Evolutionary conservation across 2,113 vertebrate species (phyloP), one percentile per base, ranked within the genome.

Genomic region (Zosterops borbonicus): DNA sequence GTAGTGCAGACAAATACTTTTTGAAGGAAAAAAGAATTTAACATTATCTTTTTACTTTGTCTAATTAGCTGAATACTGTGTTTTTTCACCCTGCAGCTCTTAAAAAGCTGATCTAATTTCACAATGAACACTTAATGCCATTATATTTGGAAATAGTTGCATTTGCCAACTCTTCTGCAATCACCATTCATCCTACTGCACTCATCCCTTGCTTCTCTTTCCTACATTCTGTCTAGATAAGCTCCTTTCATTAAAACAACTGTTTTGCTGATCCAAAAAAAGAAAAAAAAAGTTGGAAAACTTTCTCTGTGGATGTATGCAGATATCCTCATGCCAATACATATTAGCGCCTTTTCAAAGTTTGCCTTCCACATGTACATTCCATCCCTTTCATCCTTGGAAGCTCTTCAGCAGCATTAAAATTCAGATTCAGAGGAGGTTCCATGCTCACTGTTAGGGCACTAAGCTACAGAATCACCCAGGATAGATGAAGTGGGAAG

Each of bases 31-130:
- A 87, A 87, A 90, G 90, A 90, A 88, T 93, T 96, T 96, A 96
- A 96, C 93, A 96, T 95, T 97, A 96, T 97, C 96, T 96, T 94
- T 93, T 92, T 95, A 96, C 95, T 97, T 94, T 87, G 94, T 94
- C 93, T 96, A 97, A 96, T 97, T 96, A 97, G 96, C 90, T 97
- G 94, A 97, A 96, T 92, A 92, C 90, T 93, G 76, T 96, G 83
- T 81, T 96, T 95, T 94, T 95, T 92, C 77, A 96, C 93, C 95
- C 96, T 82, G 86, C 56, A 95, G 95, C 95, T 95, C 86, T 92
- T 93, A 96, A 95, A 90, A 94, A 92, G 93, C 90, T 4, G 65
- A 96, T 97, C 90, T 95, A 97, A 95, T 96, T 97, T 95, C 95
- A 94, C 94, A 97, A 96, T 89, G 92, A 96, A 96, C 86, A 76